Percentiles rank a stretch among this genome's conserved stretches.
Evolutionary conservation across 1,140 invertebrate species (phyloP).

Genomic region (Lucilia cuprina): DNA sequence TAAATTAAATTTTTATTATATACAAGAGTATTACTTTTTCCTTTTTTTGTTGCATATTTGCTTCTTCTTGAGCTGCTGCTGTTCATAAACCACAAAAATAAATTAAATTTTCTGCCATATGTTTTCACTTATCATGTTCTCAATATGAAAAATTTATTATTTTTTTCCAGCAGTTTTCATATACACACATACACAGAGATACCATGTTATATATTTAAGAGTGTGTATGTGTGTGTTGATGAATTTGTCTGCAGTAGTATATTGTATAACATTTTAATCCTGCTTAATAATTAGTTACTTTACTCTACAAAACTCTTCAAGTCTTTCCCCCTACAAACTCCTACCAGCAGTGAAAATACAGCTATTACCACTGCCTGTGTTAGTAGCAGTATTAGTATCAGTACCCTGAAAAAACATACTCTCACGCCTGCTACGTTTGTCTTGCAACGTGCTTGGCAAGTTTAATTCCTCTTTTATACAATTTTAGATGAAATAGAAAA

Average conservation of each 20-base stretch:
- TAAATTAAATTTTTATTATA: background rate
- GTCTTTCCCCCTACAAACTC: background rate
- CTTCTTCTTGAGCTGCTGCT: background rate
- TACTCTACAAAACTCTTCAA: background rate
- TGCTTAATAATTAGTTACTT: slow-evolving; percentile 18
- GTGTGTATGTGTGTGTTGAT: background rate
- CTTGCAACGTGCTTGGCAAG: slow-evolving; percentile 9
- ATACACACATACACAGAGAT: background rate
- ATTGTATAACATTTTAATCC: slow-evolving; percentile 18
- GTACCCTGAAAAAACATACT: background rate
- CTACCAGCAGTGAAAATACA: background rate
- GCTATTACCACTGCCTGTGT: background rate
- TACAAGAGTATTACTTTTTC: background rate
- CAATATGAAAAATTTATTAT: background rate
- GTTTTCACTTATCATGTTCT: slow-evolving; percentile 9
- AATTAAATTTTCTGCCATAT: slow-evolving; percentile 11
- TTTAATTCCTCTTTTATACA: background rate
- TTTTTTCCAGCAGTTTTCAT: background rate
- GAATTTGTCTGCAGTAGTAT: background rate
- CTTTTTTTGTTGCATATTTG: background rate
- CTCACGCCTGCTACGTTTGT: background rate
- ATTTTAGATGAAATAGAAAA: slow-evolving; percentile 1
- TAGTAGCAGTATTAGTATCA: background rate
- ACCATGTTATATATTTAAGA: background rate
- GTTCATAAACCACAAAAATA: slow-evolving; percentile 7